Evolutionary conservation across 2,888 invertebrate species (phyloP).

Genomic region (Mayetiola destructor): DNA sequence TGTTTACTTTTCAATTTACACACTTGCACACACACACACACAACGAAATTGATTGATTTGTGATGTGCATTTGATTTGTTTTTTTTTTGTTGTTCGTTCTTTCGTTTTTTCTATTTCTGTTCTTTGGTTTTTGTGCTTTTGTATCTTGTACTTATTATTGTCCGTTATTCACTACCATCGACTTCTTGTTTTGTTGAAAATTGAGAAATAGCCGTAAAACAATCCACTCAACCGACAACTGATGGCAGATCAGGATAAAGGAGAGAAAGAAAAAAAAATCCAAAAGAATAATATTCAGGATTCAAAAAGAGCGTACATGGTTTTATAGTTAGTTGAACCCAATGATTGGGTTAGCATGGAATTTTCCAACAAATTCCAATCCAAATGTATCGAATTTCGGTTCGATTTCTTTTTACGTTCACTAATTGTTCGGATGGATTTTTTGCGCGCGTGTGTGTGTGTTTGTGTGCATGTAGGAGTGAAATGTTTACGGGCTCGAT

Average conservation of each 20-base stretch:
- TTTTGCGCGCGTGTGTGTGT: too few relatives aligned
- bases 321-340: constrained; percentile 10
- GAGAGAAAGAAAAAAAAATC: not conserved
- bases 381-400: constrained; percentile 1
- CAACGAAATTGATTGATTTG: constrained; percentile 11
- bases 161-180: too few relatives aligned
- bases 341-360: not conserved
- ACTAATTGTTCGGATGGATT: too few relatives aligned
- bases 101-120: not conserved
- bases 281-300: too few relatives aligned
- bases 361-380: not conserved
- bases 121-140: too few relatives aligned
- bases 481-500: too few relatives aligned
- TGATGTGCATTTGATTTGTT: constrained; percentile 13
- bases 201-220: constrained; percentile 3
- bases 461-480: too few relatives aligned
- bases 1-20: constrained; percentile 11
- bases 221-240: not conserved
- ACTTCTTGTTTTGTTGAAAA: not conserved
- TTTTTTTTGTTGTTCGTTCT: not conserved
- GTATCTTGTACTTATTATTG: too few relatives aligned
- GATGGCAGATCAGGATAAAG: too few relatives aligned
- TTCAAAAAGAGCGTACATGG: too few relatives aligned
- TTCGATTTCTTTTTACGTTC: constrained; percentile 2
- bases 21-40: constrained; percentile 9